Percentiles rank a stretch among this genome's conserved stretches.
Evolutionary conservation across 2,113 vertebrate genomes (phyloP).

Genomic region (Delphinus delphis): DNA sequence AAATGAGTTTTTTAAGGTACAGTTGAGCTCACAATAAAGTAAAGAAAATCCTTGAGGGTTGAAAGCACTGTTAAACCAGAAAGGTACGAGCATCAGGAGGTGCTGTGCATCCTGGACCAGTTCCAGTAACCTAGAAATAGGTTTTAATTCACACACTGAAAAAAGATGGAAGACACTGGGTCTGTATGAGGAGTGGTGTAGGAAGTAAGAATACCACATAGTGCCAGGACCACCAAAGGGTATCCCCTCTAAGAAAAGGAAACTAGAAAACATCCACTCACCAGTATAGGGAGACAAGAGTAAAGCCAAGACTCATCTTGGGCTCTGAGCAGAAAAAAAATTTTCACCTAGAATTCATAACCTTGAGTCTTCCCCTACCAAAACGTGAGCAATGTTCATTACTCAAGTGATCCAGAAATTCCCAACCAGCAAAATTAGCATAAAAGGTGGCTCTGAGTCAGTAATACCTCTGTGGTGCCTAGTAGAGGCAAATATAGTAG

Average conservation of each 20-base stretch:
- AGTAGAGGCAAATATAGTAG: background rate
- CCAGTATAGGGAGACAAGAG: background rate
- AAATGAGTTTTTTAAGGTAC: background rate
- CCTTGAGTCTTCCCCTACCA: background rate
- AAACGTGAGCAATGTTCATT: background rate
- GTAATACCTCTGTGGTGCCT: background rate
- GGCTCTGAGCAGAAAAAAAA: background rate
- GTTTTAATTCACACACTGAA: background rate
- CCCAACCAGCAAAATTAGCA: background rate
- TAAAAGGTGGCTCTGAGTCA: background rate
- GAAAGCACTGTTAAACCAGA: background rate
- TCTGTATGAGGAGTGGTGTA: background rate
- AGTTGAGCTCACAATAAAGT: background rate
- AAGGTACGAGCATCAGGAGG: background rate
- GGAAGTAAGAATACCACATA: background rate
- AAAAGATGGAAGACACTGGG: background rate
- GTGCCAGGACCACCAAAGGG: background rate
- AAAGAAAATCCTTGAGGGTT: background rate
- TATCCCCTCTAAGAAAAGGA: background rate
- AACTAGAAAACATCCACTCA: background rate
- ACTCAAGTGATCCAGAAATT: background rate
- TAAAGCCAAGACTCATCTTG: background rate
- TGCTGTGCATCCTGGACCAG: background rate
- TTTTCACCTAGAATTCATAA: slow-evolving; percentile 1
- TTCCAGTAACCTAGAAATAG: background rate